Evolutionary conservation across 92 coral and sea anemone species (phyloP).

Genomic region (Heteractis magnifica): DNA sequence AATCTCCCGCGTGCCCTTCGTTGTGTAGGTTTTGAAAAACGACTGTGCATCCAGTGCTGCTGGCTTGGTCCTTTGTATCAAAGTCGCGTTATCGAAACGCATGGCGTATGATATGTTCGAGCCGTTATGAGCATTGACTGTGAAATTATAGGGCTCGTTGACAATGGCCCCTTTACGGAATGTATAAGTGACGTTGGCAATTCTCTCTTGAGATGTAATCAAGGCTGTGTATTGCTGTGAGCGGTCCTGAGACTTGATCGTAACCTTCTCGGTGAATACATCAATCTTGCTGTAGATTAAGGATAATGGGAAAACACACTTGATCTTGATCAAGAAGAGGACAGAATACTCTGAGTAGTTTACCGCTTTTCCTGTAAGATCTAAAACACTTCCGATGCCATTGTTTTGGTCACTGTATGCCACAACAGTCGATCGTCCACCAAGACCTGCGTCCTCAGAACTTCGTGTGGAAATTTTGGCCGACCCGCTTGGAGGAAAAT

Average conservation of each 20-base stretch:
- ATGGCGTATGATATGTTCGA: slow-evolving; percentile 52
- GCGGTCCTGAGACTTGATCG: slow-evolving; percentile 32
- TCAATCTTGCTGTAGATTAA: slow-evolving; percentile 50
- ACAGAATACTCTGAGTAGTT: slow-evolving; percentile 43
- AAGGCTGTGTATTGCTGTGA: not conserved
- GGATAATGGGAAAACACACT: slow-evolving; percentile 42
- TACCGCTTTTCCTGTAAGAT: not conserved
- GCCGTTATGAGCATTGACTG: slow-evolving; percentile 65
- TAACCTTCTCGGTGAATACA: slow-evolving; percentile 40
- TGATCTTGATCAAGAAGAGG: slow-evolving; percentile 30
- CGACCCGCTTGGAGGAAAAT: slow-evolving; percentile 51
- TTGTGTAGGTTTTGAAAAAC: slow-evolving; percentile 33
- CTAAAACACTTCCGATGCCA: slow-evolving; percentile 7
- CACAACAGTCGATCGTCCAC: slow-evolving; percentile 8
- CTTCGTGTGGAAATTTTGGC: slow-evolving; percentile 12
- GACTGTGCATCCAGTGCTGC: slow-evolving; percentile 23
- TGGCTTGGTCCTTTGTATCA: slow-evolving; percentile 21
- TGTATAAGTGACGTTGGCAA: slow-evolving; percentile 52
- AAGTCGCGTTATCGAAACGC: slow-evolving; percentile 38
- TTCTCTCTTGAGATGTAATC: slow-evolving; percentile 55
- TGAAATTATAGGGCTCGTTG: slow-evolving; percentile 56
- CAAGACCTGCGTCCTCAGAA: not conserved
- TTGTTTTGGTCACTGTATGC: slow-evolving; percentile 9
- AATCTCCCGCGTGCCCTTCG: slow-evolving; percentile 37
- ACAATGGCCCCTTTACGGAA: slow-evolving; percentile 38